Percentiles rank a stretch among this genome's conserved stretches.
These are phyloP conservation scores for Brachionus asplanchnoidis DNA, from an alignment of 1,140 invertebrate genomes.

Conservation along the genomic window DNA sequence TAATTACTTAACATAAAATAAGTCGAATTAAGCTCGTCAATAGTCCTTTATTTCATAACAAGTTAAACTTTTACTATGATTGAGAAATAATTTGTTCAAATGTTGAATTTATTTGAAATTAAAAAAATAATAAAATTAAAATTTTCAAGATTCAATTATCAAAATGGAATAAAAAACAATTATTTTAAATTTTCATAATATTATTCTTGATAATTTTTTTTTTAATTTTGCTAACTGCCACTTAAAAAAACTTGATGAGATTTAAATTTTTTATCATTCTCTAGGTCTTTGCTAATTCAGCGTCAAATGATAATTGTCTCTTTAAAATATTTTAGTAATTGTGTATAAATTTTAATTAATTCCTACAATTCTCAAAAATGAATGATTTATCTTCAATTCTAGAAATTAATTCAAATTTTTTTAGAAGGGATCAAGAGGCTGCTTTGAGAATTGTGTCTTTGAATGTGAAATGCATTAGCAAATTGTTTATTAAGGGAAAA, in stretches of 20 bases:
- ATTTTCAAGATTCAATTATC: not conserved
- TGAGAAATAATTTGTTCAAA: too few relatives aligned
- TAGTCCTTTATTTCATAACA: too few relatives aligned
- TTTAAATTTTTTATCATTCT: not conserved
- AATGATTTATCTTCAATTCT: not conserved
- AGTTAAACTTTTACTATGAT: too few relatives aligned
- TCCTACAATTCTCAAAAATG: not conserved
- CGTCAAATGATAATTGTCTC: not conserved
- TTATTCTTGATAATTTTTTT: not conserved
- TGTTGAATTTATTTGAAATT: not conserved
- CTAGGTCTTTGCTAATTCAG: not conserved
- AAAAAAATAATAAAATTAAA: not conserved
- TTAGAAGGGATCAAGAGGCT: not conserved
- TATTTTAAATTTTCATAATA: not conserved
- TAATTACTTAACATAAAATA: not conserved
- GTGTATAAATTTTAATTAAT: not conserved
- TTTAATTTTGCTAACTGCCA: not conserved
- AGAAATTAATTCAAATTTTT: not conserved
- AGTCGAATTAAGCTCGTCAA: too few relatives aligned
- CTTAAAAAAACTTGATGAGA: not conserved
- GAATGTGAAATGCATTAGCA: not conserved
- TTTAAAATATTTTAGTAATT: not conserved
- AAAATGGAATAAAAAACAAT: not conserved
- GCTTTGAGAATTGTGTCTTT: not conserved
- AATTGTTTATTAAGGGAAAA: not conserved